Base-by-base conservation (phyloP, 2,113 vertebrate species). In the Myotis brandtii region DNA sequence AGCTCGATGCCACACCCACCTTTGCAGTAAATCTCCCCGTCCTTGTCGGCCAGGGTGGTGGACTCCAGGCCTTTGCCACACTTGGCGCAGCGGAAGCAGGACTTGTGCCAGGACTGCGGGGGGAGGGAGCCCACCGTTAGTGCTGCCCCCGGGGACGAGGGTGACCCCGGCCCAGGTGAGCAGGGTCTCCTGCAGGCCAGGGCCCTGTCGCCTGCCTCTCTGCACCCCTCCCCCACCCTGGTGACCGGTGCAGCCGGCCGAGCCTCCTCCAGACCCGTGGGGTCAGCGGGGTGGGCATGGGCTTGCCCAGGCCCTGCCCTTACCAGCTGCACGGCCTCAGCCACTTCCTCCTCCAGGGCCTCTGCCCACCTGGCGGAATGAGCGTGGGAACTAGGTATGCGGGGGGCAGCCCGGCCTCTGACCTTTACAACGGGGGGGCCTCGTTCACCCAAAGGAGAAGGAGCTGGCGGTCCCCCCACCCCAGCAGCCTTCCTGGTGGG, bases 21-120 rank as follows among this genome's bases (percentile, higher is more conserved):
- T 99, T 99, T 99, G 98, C 99, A 99, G 96, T 99, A 99, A 96
- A 99, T 99, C 97, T 99, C 99, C 46, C 99, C 99, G 0, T 99
- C 99, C 97, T 99, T 99, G 97, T 99, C 99, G 2, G 99, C 99
- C 97, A 99, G 97, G 80, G 99, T 99, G 95, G 99, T 99, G 21
- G 99, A 99, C 98, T 99, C 99, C 11, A 99, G 98, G 85, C 99
- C 98, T 95, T 99, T 99, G 72, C 99, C 99, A 70, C 99, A 99
- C 67, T 99, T 98, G 90, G 99, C 98, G 86, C 99, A 99, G 40
- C 99, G 99, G 98, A 99, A 99, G 96, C 99, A 99, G 93, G 98
- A 96, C 98, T 99, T 99, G 96, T 99, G 99, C 99, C 99, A 99
- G 32, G 99, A 98, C 99, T 99, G 97, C 21, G 9, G 90, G 62